Base-by-base conservation (phyloP, 1,140 invertebrate genomes). In the Hyles vespertilio region DNA sequence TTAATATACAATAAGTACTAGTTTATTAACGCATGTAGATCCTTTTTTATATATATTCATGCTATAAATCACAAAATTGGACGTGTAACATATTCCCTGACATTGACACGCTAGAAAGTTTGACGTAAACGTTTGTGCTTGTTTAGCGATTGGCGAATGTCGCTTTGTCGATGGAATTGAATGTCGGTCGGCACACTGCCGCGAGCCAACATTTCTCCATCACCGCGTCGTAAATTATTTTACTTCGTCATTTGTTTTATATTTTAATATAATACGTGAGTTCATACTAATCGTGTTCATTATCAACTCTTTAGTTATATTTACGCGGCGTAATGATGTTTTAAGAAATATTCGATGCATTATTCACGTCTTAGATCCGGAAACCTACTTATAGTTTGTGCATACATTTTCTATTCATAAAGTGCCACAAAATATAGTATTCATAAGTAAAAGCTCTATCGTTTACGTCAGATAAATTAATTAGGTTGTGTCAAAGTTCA, bases 301-400 rank as follows among this genome's bases (percentile, higher is more conserved):
- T 33, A n/a, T 33, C 3, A 34, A 34, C 33, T 9, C 34, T 9
- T 5, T 33, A 47, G 10, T 10, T 32, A 34, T 32, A 51, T 51
- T 51, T 3, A 6, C 4, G 32, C 33, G 3, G 32, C 45, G 49
- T 47, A 36, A 9, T 47, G 43, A 36, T 59, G 44, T 22, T 22
- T 22, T 22, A 54, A 52, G 32, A 11, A 56, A 56, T 52, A 52
- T 52, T 63, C 58, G n/a, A 33, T 70, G 58, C 58, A 58, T 61
- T 72, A 58, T 65, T 66, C 64, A 68, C 56, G 56, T 61, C 69
- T 70, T 60, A 77, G 67, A 80, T 84, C 81, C 84, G 84, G 84
- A 80, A 85, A 84, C 81, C 85, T 86, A 88, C 78, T 86, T 84
- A 66, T 53, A 61, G 65, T 59, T 58, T 63, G 48, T 64, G 61